A percentile compares a stretch with the other conserved stretches of the same genome.
phyloP scores from a whole-genome alignment of 2,113 vertebrate genomes.

The Pelvicachromis taeniatus region DNA sequence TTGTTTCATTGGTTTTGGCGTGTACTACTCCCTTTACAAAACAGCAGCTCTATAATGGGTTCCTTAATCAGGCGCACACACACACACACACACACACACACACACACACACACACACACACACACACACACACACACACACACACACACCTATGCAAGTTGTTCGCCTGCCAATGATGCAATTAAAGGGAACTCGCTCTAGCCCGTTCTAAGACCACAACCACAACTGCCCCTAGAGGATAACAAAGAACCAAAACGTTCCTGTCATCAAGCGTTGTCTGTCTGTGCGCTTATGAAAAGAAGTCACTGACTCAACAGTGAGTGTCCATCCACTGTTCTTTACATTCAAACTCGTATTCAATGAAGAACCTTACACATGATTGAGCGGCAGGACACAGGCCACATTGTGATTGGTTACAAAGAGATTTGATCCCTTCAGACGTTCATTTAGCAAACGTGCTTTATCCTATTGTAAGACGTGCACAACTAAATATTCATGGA shows the following conservation, averaged over 20 bases:
- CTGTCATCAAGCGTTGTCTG: background rate
- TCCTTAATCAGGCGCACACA: background rate
- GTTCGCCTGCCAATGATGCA: background rate
- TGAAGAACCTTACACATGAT: background rate
- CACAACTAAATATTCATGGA: conserved; percentile 44
- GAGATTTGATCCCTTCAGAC: conserved; percentile 21
- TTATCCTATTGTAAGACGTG: conserved; percentile 1
- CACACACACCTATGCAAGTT: background rate
- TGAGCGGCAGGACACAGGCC: conserved; percentile 11
- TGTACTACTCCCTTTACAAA: background rate
- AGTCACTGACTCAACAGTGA: conserved; percentile 1
- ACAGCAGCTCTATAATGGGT: background rate
- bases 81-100: background rate
- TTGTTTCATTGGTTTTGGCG: background rate
- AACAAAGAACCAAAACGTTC: background rate
- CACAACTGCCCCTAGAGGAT: background rate
- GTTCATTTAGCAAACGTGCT: conserved; percentile 38
- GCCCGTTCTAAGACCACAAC: background rate
- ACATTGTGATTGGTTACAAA: conserved; percentile 24
- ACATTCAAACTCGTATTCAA: conserved; percentile 5
- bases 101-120: background rate
- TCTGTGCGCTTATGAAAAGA: background rate
- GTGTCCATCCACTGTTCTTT: background rate
- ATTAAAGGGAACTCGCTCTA: background rate
- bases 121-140: background rate